phyloP scores from a whole-genome alignment of 2,888 invertebrate species.

The Nebria salina region DNA sequence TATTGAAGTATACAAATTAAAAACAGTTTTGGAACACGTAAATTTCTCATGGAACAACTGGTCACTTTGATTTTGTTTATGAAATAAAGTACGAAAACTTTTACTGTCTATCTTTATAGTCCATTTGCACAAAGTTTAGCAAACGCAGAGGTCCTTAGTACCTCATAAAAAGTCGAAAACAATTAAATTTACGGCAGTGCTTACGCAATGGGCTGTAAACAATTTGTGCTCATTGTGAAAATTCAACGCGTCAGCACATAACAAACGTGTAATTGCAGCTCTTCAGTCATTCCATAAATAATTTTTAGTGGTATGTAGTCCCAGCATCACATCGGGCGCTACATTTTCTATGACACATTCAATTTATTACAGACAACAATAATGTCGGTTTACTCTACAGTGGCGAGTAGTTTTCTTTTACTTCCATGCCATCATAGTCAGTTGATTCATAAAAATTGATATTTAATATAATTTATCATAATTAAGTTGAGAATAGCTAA shows the following conservation, averaged over 20 bases:
- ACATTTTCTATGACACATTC: background rate
- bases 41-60: no score
- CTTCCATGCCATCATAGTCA: no score
- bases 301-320: background rate
- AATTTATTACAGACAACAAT: background rate
- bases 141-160: background rate
- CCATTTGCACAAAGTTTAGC: background rate
- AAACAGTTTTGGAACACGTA: no score
- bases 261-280: background rate
- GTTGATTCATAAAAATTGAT: no score
- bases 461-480: no score
- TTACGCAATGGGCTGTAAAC: background rate
- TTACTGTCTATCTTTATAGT: background rate
- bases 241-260: background rate
- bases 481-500: no score
- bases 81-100: no score
- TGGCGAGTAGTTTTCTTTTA: no score
- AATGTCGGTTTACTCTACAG: no score
- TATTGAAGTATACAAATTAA: no score
- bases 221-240: background rate
- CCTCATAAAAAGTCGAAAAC: background rate
- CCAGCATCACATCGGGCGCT: background rate
- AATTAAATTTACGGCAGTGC: background rate
- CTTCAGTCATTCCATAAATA: conserved; percentile 1
- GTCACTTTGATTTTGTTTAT: no score